A percentile compares a stretch with the other conserved stretches of the same genome.
These are phyloP conservation scores for Euphonia xanthogaster DNA, from an alignment of 2,797 vertebrate species.

Conservation along the genomic window DNA sequence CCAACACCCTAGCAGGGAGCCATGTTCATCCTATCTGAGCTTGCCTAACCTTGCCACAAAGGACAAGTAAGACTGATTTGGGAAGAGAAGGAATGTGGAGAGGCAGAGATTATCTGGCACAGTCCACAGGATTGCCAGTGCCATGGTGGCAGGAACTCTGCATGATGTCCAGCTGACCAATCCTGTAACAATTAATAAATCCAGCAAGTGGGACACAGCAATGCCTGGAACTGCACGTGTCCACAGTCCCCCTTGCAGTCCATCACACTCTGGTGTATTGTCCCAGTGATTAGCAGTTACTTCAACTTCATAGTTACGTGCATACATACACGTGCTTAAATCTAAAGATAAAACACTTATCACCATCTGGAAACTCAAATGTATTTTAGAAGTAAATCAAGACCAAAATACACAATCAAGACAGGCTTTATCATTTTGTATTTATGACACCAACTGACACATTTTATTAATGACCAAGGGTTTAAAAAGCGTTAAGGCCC, in stretches of 20 bases:
- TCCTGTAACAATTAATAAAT: neutral
- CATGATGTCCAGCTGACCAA: neutral
- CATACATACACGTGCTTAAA: neutral
- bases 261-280: neutral
- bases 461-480: conserved; percentile 41
- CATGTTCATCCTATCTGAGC: neutral
- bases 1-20: neutral
- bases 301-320: neutral
- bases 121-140: neutral
- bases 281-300: neutral
- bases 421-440: neutral
- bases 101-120: neutral
- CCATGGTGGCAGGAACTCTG: neutral
- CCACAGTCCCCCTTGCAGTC: neutral
- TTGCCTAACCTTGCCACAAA: neutral
- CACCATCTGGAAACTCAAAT: neutral
- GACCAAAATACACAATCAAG: conserved; percentile 9
- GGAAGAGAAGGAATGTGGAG: neutral
- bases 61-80: neutral
- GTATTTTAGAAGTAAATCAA: conserved; percentile 1
- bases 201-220: neutral
- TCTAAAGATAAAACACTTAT: neutral
- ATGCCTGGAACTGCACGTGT: fast-evolving
- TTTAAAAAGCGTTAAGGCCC: conserved; percentile 6
- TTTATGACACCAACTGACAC: conserved; percentile 17